These are phyloP conservation scores for Jacana jacana DNA, from an alignment of 2,113 vertebrate genomes.

Conservation along the genomic window DNA sequence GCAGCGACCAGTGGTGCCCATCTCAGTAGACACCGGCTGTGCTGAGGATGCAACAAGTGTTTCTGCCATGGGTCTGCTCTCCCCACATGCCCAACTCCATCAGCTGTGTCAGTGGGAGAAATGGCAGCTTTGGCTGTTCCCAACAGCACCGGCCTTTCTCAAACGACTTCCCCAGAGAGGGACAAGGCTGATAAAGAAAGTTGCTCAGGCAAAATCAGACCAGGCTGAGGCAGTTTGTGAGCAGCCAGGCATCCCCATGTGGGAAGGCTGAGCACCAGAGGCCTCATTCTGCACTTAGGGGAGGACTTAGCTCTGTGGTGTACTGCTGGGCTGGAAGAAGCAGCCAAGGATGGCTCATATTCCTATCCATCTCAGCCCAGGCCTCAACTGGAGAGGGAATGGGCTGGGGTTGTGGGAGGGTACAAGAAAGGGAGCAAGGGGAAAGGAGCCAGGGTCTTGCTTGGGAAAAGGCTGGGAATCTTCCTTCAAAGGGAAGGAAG, in stretches of 20 bases:
- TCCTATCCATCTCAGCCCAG: neutral
- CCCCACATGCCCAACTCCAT: fast-evolving
- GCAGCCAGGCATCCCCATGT: neutral
- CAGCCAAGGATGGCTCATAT: neutral
- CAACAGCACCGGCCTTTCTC: neutral
- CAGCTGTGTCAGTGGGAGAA: neutral
- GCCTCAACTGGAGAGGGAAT: neutral
- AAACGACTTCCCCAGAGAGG: neutral
- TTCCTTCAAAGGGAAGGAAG: slow-evolving; percentile 39
- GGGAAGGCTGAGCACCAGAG: neutral
- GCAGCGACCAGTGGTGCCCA: neutral
- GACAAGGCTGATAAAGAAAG: neutral
- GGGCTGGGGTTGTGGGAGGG: neutral
- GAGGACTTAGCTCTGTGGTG: neutral
- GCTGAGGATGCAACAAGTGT: neutral
- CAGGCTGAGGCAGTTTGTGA: neutral
- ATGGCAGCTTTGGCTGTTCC: neutral
- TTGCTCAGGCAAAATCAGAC: neutral
- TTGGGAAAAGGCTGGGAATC: neutral
- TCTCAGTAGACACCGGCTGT: neutral
- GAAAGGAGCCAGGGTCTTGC: neutral
- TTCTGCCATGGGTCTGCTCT: neutral
- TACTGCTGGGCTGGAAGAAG: neutral
- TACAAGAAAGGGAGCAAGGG: neutral
- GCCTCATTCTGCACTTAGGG: neutral